These are phyloP conservation scores for Sparidentex hasta DNA, from an alignment of 2,797 vertebrate species.

Conservation along the genomic window DNA sequence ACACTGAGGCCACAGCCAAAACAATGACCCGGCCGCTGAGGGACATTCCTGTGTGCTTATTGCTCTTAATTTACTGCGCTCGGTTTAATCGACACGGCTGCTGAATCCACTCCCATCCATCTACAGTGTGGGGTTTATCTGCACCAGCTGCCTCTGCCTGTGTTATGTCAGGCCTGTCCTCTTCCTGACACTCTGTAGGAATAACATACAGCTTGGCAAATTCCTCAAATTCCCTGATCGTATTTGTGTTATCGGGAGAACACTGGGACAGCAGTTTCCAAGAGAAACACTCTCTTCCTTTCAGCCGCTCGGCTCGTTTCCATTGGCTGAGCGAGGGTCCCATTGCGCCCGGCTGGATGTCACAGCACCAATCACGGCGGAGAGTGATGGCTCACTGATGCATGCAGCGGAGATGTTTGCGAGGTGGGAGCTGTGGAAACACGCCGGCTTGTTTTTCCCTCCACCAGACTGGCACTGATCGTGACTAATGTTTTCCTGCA, in stretches of 20 bases:
- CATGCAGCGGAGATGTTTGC: slow-evolving; percentile 40
- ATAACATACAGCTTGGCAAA: slow-evolving; percentile 71
- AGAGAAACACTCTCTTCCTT: slow-evolving; percentile 68
- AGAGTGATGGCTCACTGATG: slow-evolving; percentile 17
- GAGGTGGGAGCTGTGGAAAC: slow-evolving; percentile 56
- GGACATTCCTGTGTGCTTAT: slow-evolving; percentile 61
- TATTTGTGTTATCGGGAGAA: slow-evolving; percentile 37
- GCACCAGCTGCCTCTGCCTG: slow-evolving; percentile 46
- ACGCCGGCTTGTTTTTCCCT: slow-evolving; percentile 60
- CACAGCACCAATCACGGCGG: slow-evolving; percentile 16
- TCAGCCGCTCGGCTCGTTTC: slow-evolving; percentile 25
- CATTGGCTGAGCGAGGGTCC: slow-evolving; percentile 30
- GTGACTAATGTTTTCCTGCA: slow-evolving; percentile 70
- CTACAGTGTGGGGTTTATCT: slow-evolving; percentile 31
- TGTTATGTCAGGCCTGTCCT: slow-evolving; percentile 75
- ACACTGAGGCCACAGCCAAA: slow-evolving; percentile 39
- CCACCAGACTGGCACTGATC: slow-evolving; percentile 36
- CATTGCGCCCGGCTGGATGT: slow-evolving; percentile 27
- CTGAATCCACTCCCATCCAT: slow-evolving; percentile 16
- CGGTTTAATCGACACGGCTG: slow-evolving; percentile 28
- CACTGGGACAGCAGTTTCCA: slow-evolving; percentile 55
- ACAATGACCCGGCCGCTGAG: slow-evolving; percentile 57
- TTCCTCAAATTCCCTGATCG: slow-evolving; percentile 71
- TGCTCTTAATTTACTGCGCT: slow-evolving; percentile 40
- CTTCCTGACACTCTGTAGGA: slow-evolving; percentile 67